Base-by-base conservation (phyloP, 92 coral and sea anemone species). In the Scolanthus callimorphus region DNA sequence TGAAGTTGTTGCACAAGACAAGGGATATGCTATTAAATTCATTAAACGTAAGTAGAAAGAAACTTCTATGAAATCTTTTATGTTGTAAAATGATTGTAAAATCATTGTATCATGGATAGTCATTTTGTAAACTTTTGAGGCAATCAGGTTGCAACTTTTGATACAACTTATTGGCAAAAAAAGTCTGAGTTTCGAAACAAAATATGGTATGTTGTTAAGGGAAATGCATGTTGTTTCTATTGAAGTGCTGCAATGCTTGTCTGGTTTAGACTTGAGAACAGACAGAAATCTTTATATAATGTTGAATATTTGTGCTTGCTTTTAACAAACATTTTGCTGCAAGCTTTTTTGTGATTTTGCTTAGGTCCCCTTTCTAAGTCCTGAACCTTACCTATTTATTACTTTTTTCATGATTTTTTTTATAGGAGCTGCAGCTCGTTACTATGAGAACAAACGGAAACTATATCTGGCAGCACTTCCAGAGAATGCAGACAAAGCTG, bases 21-120 rank as follows among this genome's bases (percentile, higher is more conserved):
- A 70, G 58, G 51, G 76, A 29, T 70, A 47, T 54, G 67, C 66
- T n/a, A 11, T 29, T 49, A 70, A 47, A 54, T 44, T 49, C 30
- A 58, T 70, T 13, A 70, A 70, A 59, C 67, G 77, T 70, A 59
- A 58, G 77, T n/a, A 26, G 4, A 11, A 46, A 10, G n/a, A n/a
- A n/a, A n/a, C n/a, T n/a, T n/a, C n/a, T n/a, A n/a, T n/a, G n/a
- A n/a, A n/a, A n/a, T n/a, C n/a, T n/a, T n/a, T n/a, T n/a, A n/a
- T n/a, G n/a, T n/a, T n/a, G n/a, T n/a, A n/a, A n/a, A n/a, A n/a
- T n/a, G n/a, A n/a, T n/a, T n/a, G n/a, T n/a, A n/a, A n/a, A n/a
- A n/a, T n/a, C n/a, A n/a, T n/a, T n/a, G n/a, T n/a, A n/a, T n/a
- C n/a, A n/a, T n/a, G n/a, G n/a, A n/a, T n/a, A n/a, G n/a, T n/a